Percentiles rank a stretch among this genome's conserved stretches.
Evolutionary conservation across 2,888 invertebrate species (phyloP).

Genomic region (Mactromeris polynyma): DNA sequence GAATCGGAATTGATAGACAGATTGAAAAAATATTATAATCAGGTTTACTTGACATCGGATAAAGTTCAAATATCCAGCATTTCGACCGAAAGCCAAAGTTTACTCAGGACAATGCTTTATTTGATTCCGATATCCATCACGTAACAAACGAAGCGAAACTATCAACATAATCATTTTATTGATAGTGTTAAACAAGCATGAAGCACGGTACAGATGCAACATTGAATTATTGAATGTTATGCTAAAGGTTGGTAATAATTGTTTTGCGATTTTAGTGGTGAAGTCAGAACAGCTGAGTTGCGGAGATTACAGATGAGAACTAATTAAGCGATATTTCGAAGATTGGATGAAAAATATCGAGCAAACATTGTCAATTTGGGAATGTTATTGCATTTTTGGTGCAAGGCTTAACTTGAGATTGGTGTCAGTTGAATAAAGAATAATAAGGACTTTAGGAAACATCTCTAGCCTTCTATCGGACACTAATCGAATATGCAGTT

Average conservation of each 20-base stretch:
- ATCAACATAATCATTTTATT: conserved; percentile 1
- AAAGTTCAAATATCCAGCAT: no score
- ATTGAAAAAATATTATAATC: no score
- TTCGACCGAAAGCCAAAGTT: no score
- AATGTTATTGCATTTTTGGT: background rate
- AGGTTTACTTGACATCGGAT: no score
- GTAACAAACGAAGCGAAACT: background rate
- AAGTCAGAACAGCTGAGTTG: background rate
- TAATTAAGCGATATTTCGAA: background rate
- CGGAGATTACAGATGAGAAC: background rate
- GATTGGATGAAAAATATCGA: background rate
- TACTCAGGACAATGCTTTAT: no score
- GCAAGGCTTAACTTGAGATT: background rate
- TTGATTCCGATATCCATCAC: background rate
- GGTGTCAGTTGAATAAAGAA: background rate
- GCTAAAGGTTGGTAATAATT: background rate
- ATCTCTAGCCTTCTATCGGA: background rate
- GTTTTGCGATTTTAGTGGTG: background rate
- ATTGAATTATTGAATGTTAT: background rate
- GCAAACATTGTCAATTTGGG: background rate
- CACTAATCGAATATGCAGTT: background rate
- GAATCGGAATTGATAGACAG: no score
- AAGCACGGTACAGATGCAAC: background rate
- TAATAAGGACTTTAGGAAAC: background rate
- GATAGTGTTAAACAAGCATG: background rate